A percentile compares a stretch with the other conserved stretches of the same genome.
Conservation (phyloP, 2,113 vertebrate species). For the Dipodomys ordii region DNA sequence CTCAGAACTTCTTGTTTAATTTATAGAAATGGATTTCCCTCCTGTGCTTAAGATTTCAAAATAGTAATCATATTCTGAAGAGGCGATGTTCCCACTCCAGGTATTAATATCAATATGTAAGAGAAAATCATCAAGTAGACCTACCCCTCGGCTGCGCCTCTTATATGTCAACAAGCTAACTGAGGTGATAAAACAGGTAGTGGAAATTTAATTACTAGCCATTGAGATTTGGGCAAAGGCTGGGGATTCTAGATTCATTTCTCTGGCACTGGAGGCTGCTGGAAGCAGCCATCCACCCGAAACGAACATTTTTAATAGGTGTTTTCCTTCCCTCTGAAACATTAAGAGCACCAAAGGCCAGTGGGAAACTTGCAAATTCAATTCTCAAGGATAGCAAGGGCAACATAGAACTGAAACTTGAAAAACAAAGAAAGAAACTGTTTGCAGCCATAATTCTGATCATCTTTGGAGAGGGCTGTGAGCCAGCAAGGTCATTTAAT, state of each 20-base stretch:
- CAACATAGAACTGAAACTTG: neutral
- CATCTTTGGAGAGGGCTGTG: neutral
- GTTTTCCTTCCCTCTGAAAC: constrained; percentile 61
- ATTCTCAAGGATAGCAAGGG: neutral
- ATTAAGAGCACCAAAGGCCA: constrained; percentile 34
- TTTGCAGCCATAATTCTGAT: neutral
- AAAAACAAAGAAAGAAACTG: neutral
- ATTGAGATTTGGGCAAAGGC: constrained; percentile 56
- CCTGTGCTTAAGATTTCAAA: constrained; percentile 90
- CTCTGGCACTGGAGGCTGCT: constrained; percentile 38
- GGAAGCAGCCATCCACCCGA: constrained; percentile 53
- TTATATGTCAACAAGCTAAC: constrained; percentile 87
- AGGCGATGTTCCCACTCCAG: constrained; percentile 87
- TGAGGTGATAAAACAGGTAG: constrained; percentile 81
- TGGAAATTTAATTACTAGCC: constrained; percentile 75
- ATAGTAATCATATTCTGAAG: constrained; percentile 87
- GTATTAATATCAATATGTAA: constrained; percentile 89
- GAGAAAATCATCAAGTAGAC: constrained; percentile 87
- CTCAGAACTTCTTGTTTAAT: constrained; percentile 95
- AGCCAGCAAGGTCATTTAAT: neutral
- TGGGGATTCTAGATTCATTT: constrained; percentile 62
- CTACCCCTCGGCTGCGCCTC: constrained; percentile 81
- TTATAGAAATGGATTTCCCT: constrained; percentile 88
- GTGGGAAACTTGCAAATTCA: constrained; percentile 36
- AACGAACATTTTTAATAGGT: constrained; percentile 70